Evolutionary conservation across 2,888 invertebrate genomes (phyloP).

Genomic region (Hirtodrosophila histrioides): DNA sequence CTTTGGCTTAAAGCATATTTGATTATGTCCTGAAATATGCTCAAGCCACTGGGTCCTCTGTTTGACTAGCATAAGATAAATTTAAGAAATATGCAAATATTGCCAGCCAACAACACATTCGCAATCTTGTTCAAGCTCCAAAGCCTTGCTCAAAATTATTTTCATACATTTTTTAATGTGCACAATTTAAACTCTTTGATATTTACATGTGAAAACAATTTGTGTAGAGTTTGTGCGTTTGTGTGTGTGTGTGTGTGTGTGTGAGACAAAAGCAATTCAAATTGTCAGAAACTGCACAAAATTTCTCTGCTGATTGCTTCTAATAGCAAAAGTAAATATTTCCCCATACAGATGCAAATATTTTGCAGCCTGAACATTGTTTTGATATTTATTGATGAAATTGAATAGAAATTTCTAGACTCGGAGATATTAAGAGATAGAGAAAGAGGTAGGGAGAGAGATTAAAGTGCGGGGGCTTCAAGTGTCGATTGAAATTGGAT

Average conservation of each 20-base stretch:
- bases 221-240: background rate
- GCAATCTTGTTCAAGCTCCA: background rate
- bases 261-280: slow-evolving; percentile 21
- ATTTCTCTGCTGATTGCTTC: slow-evolving; percentile 36
- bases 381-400: slow-evolving; percentile 15
- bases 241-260: background rate
- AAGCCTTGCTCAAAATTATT: slow-evolving; percentile 48
- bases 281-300: slow-evolving; percentile 12
- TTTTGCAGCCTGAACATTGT: slow-evolving; percentile 6
- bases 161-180: slow-evolving; percentile 38
- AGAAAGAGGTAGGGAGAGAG: too few species aligned
- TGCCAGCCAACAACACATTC: slow-evolving; percentile 5
- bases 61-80: slow-evolving; percentile 69
- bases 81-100: slow-evolving; percentile 78
- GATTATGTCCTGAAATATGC: slow-evolving; percentile 76
- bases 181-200: slow-evolving; percentile 34
- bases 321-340: slow-evolving; percentile 57
- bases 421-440: too few species aligned
- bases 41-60: slow-evolving; percentile 38
- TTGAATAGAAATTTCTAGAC: background rate
- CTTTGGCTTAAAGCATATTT: slow-evolving; percentile 76
- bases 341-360: slow-evolving; percentile 11
- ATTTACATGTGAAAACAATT: background rate
- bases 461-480: background rate
- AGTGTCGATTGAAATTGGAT: background rate